These are phyloP conservation scores for Acleris laterana DNA, from an alignment of 2,888 invertebrate species.

Conservation along the genomic window DNA sequence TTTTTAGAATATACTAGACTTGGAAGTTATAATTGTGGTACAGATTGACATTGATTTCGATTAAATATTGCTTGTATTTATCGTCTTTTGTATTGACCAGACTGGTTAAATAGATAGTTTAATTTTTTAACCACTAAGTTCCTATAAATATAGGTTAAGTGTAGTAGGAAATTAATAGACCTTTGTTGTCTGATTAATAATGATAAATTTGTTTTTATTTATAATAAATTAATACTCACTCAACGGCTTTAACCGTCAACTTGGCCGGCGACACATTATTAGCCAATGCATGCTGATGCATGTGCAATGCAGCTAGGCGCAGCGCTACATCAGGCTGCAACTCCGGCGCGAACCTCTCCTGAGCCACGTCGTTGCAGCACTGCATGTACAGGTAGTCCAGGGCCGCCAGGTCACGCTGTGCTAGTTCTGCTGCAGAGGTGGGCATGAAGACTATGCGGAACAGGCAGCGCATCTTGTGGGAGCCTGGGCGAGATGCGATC, in stretches of 20 bases:
- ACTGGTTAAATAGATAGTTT: too few species aligned
- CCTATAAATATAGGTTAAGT: too few species aligned
- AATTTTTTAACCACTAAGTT: too few species aligned
- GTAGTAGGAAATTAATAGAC: too few species aligned
- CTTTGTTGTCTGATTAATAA: neutral
- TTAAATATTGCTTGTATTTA: too few species aligned
- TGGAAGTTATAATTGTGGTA: too few species aligned
- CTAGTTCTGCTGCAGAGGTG: slow-evolving; percentile 91
- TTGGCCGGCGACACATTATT: slow-evolving; percentile 92
- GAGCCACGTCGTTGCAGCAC: slow-evolving; percentile 97
- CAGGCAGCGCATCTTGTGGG: slow-evolving; percentile 94
- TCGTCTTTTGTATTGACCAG: too few species aligned
- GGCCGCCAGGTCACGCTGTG: slow-evolving; percentile 92
- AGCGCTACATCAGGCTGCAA: slow-evolving; percentile 93
- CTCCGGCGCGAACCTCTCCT: slow-evolving; percentile 95
- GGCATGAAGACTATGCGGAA: slow-evolving; percentile 96
- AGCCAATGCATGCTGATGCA: slow-evolving; percentile 94
- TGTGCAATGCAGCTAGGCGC: slow-evolving; percentile 93
- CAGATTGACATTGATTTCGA: too few species aligned
- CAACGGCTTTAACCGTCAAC: slow-evolving; percentile 92
- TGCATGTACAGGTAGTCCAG: slow-evolving; percentile 95
- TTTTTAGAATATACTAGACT: too few species aligned
- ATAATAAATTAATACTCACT: too few species aligned
- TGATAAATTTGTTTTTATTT: neutral
- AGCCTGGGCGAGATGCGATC: slow-evolving; percentile 96